Evolutionary conservation across 92 coral and sea anemone species (phyloP).

Genomic region (Epizoanthus rinbou): DNA sequence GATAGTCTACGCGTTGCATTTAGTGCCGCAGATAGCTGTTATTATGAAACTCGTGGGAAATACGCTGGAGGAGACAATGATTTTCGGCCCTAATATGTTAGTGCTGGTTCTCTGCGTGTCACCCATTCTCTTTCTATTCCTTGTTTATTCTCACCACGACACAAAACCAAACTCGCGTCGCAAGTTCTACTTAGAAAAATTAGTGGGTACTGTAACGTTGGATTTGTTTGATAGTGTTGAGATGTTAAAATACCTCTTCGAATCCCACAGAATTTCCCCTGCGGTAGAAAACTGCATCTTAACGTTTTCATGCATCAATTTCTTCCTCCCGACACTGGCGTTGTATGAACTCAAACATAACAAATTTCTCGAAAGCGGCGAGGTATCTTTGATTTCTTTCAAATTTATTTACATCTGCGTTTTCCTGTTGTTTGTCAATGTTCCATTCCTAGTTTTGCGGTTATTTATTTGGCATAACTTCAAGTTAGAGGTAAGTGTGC

Average conservation of each 20-base stretch:
- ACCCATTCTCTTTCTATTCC: slow-evolving; percentile 46
- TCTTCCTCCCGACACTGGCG: slow-evolving; percentile 82
- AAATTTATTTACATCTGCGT: slow-evolving; percentile 69
- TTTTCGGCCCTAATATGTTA: slow-evolving; percentile 73
- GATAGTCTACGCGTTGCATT: slow-evolving; percentile 77
- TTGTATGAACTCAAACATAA: slow-evolving; percentile 83
- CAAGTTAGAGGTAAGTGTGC: slow-evolving; percentile 66
- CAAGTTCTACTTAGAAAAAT: slow-evolving; percentile 78
- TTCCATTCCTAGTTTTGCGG: slow-evolving; percentile 78
- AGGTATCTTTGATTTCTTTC: slow-evolving; percentile 72
- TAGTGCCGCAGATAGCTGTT: slow-evolving; percentile 80
- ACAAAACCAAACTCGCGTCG: slow-evolving; percentile 66
- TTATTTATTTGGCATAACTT: slow-evolving; percentile 67
- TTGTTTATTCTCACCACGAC: slow-evolving; percentile 79
- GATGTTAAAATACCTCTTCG: slow-evolving; percentile 80
- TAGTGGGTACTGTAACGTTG: slow-evolving; percentile 73
- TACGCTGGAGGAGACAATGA: slow-evolving; percentile 52
- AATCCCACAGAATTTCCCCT: slow-evolving; percentile 40
- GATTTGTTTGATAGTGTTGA: slow-evolving; percentile 88
- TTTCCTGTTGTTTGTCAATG: slow-evolving; percentile 76
- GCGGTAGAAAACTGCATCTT: slow-evolving; percentile 60
- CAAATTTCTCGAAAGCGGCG: slow-evolving; percentile 79
- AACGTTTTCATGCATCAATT: slow-evolving; percentile 72
- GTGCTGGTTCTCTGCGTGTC: slow-evolving; percentile 72
- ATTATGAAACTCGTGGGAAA: slow-evolving; percentile 62